Evolutionary conservation across 2,888 invertebrate genomes (phyloP).

Genomic region (Disparrhopalites patrizii): DNA sequence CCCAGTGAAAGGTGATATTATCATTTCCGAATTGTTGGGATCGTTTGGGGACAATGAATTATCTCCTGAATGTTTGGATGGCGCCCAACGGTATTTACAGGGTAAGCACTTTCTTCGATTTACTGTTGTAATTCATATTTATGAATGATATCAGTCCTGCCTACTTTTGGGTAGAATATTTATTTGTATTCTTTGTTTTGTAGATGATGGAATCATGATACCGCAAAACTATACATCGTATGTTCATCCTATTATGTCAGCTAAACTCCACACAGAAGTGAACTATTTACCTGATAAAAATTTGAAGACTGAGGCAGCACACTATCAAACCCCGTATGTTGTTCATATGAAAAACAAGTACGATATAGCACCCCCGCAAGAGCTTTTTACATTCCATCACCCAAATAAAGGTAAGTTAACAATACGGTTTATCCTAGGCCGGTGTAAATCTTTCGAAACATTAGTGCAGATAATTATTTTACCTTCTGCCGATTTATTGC

Average conservation of each 20-base stretch:
- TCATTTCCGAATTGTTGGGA: slow-evolving; percentile 92
- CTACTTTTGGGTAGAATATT: too few species aligned
- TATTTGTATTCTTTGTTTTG: slow-evolving; percentile 32
- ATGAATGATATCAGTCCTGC: too few species aligned
- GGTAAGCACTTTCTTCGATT: too few species aligned
- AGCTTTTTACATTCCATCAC: slow-evolving; percentile 83
- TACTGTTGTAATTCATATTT: too few species aligned
- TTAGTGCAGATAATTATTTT: too few species aligned
- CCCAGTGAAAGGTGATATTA: slow-evolving; percentile 84
- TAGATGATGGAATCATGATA: slow-evolving; percentile 83
- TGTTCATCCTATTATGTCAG: slow-evolving; percentile 86
- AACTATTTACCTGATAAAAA: slow-evolving; percentile 54
- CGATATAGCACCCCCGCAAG: slow-evolving; percentile 67
- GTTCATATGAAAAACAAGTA: slow-evolving; percentile 84
- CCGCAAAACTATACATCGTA: slow-evolving; percentile 85
- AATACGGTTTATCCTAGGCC: neutral
- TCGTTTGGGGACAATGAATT: slow-evolving; percentile 99
- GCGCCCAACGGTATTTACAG: slow-evolving; percentile 80
- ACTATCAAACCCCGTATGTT: slow-evolving; percentile 83
- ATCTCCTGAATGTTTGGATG: slow-evolving; percentile 95
- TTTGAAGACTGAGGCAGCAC: slow-evolving; percentile 53
- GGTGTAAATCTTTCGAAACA: neutral
- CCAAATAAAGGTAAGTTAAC: slow-evolving; percentile 66
- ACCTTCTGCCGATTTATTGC: too few species aligned
- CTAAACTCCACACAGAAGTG: slow-evolving; percentile 78